Conservation (phyloP, 2,888 invertebrate genomes). For the Dynastes tityus region DNA sequence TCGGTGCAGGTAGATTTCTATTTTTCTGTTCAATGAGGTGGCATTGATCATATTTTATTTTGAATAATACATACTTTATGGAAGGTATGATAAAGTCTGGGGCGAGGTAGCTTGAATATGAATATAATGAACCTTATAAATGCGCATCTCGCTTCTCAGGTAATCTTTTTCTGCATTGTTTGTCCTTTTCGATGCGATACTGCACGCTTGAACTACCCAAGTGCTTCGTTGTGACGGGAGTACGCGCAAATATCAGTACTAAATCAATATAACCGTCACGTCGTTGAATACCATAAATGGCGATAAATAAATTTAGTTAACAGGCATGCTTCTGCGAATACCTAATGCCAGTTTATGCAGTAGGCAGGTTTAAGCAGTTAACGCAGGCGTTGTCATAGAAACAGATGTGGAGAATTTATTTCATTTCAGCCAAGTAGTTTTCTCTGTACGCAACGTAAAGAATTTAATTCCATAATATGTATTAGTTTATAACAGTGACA, state of each 20-base stretch:
- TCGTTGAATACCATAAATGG: constrained; percentile 29
- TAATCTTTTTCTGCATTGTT: constrained; percentile 31
- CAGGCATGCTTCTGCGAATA: not conserved
- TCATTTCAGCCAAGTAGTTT: no score
- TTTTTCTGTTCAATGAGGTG: no score
- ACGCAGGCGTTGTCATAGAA: no score
- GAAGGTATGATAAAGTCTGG: no score
- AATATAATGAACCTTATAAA: constrained; percentile 4
- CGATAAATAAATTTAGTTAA: constrained; percentile 24
- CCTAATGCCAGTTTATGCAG: constrained; percentile 18
- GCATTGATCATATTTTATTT: no score
- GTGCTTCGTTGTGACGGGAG: not conserved
- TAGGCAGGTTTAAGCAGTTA: not conserved
- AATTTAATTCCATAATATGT: no score
- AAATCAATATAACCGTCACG: constrained; percentile 30
- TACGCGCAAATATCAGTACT: constrained; percentile 10
- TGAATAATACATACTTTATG: no score
- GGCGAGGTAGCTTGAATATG: no score
- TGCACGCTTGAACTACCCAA: not conserved
- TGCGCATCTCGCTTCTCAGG: not conserved
- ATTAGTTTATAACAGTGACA: no score
- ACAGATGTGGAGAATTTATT: no score
- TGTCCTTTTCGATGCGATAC: constrained; percentile 8
- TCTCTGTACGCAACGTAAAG: no score
- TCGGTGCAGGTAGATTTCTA: no score